Base-by-base conservation (phyloP, 2,113 vertebrate species). In the Bungarus multicinctus region DNA sequence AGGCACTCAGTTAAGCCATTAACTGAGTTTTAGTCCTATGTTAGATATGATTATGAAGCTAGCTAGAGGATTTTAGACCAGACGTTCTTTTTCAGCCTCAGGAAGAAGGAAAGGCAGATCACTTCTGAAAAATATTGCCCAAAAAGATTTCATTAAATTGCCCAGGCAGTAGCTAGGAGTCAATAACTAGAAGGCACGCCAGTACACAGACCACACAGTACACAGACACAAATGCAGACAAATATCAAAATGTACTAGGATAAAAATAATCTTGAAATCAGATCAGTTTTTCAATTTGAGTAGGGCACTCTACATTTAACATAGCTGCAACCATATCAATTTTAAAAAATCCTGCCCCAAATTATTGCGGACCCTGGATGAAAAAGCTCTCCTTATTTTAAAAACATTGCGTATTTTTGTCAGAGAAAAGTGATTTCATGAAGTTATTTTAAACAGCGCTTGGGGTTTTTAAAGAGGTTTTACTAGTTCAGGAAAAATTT, bases 281-380 rank as follows among this genome's bases (percentile, higher is more conserved):
- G 87, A 39, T 25, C 7, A 23, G 1, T 39, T n/a, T 4, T 16
- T 52, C 53, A 45, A 5, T 12, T 9, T 22, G 11, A 0, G 0
- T 0, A 43, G 10, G 34, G 3, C 5, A 60, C 2, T 23, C 85
- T 27, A 45, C 14, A 25, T 22, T 4, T 45, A n/a, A 27, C 50
- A 53, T 27, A 88, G 52, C 25, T 52, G 23, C 23, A 87, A 27
- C 47, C 5, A 27, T 87, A 87, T 25, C 16, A 39, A 50, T 50
- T 14, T 9, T 12, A 18, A 27, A 30, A n/a, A 16, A 88, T 30
- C 14, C 53, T 57, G 25, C 14, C 52, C 8, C 16, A 30, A 53
- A 20, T 88, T 52, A 27, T n/a, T 45, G 43, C 23, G 27, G 30
- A 90, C 9, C 22, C 23, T 69, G 25, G 54, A 58, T 47, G 16